Evolutionary conservation across 2,888 invertebrate species (phyloP), one percentile per base, ranked within the genome.

Genomic region (Macropis europaea): DNA sequence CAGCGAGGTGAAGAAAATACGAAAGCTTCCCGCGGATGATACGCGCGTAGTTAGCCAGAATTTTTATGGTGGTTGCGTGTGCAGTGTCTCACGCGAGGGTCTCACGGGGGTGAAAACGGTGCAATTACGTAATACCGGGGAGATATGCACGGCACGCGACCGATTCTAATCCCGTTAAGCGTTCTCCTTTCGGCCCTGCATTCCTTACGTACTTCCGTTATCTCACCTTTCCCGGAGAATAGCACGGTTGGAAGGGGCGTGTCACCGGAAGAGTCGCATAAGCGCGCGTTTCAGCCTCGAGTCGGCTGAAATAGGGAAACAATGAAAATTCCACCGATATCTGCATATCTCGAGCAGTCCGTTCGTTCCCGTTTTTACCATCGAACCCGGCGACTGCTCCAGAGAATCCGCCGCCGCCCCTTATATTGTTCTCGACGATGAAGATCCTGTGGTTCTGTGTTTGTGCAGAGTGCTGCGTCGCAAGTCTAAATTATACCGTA

Each of bases 141-240:
- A 78, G 76, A 80, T 84, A 84, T 83, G 76, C 81, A 38, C 64
- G 72, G 77, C 82, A 80, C 81, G 82, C 83, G 78, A 80, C 79
- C 76, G 84, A 83, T 83, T 82, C 80, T 84, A 85, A 85, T 84
- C 79, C 79, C 72, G 73, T 79, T 78, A 76, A 79, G 72, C 60
- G 74, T 70, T 81, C 77, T 71, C 77, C 73, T 79, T 76, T 75
- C 67, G 54, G 50, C 61, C 45, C 66, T 53, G 56, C 78, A 78
- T 79, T 82, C 79, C 76, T 66, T 57, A 68, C 78, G 76, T 79
- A 79, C 67, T 76, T 76, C 66, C 73, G 78, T 77, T 84, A 80
- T 77, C 79, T 78, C 71, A 70, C 66, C 73, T 77, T 68, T 59
- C 71, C 43, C 45, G 17, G 47, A 11, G 61, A 50, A 66, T 66